Base-by-base conservation (phyloP, 2,113 vertebrate genomes). In the Oostethus manadensis region DNA sequence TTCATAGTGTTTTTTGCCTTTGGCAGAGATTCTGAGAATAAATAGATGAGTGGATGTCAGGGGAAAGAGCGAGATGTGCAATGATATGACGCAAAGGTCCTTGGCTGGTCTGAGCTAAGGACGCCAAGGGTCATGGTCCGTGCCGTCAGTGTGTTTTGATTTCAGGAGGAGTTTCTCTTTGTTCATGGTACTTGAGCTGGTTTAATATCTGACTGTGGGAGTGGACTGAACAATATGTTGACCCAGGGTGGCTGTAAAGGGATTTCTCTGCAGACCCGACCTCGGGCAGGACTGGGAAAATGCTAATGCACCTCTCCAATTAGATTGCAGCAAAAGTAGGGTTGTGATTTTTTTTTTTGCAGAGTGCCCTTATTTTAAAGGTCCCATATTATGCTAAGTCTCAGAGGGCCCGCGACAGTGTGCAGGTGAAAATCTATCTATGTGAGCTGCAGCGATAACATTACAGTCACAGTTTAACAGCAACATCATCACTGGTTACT, bases 171-270 rank as follows among this genome's bases (percentile, higher is more conserved):
- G 56, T 62, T 40, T 33, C 29, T 42, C 38, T 42, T 42, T 42
- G 13, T 42, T 42, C 38, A 13, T 75, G 69, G 71, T 54, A 78
- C 62, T 51, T 68, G 62, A 73, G 58, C 75, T 71, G 38, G 60
- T 74, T 66, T 72, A 23, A 56, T 59, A 23, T 66, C 62, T 67
- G 58, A 57, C 7, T 57, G 50, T 33, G 47, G 49, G 64, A 69
- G 66, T 64, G 78, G 66, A 83, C 70, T 64, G 59, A 48, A 77
- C 77, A 69, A 77, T 80, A 77, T 71, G 74, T 76, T 63, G 46
- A 54, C 58, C 45, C 18, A 23, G 61, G 48, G 68, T 56, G 44
- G 72, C 80, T 77, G 83, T 86, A 83, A 87, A 82, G 68, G 64
- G 77, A 77, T 86, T 86, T 84, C 60, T 70, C 56, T 40, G 44